Evolutionary conservation across 2,888 invertebrate species (phyloP).

Genomic region (Drosophila colorata): DNA sequence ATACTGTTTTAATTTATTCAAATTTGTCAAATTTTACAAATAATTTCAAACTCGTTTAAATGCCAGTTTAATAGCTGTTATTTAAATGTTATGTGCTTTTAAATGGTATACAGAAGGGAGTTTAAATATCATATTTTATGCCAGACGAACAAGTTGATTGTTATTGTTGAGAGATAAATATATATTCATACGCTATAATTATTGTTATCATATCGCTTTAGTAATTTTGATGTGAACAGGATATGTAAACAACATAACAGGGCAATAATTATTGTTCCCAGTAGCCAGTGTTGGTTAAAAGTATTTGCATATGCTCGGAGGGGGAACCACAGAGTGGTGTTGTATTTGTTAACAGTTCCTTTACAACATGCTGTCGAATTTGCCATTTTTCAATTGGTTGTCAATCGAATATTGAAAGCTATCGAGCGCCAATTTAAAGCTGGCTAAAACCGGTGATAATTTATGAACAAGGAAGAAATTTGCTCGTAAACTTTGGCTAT

Average conservation of each 20-base stretch:
- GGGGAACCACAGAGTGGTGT: background rate
- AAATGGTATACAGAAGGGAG: background rate
- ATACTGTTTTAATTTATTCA: no score
- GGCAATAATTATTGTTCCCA: slow-evolving; percentile 24
- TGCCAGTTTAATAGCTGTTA: no score
- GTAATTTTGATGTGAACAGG: background rate
- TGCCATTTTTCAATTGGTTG: slow-evolving; percentile 18
- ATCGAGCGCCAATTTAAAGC: slow-evolving; percentile 13
- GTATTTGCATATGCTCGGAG: background rate
- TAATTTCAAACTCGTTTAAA: no score
- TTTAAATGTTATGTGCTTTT: no score
- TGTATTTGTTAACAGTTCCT: slow-evolving; percentile 8
- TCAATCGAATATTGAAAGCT: slow-evolving; percentile 12
- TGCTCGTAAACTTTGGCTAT: background rate
- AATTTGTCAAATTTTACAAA: no score
- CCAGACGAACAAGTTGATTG: background rate
- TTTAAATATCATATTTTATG: background rate
- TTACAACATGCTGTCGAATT: background rate
- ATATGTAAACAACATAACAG: slow-evolving; percentile 8
- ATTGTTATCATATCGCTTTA: background rate
- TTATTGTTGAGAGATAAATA: background rate
- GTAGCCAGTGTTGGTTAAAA: slow-evolving; percentile 11
- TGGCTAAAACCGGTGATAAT: slow-evolving; percentile 20
- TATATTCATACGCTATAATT: background rate
- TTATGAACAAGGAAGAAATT: slow-evolving; percentile 37